Percentiles rank a stretch among this genome's conserved stretches.
Evolutionary conservation across 92 coral and sea anemone species (phyloP).

Genomic region (Actinernus sp.): DNA sequence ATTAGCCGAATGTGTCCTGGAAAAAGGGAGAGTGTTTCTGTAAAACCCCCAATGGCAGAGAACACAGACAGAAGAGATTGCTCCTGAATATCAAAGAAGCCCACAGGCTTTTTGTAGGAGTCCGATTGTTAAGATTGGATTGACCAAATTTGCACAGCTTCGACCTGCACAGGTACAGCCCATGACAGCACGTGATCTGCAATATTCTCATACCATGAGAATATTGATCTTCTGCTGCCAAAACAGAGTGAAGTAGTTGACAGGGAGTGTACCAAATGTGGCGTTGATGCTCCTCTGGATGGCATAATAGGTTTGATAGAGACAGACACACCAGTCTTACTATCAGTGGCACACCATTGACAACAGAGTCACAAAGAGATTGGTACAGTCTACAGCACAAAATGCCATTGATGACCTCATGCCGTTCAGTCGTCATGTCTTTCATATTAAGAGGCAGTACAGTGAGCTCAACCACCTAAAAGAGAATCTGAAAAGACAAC

Average conservation of each 20-base stretch:
- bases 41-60: conserved; percentile 56
- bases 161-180: too few relatives aligned
- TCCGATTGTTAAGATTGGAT: too few relatives aligned
- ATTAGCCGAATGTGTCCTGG: too few relatives aligned
- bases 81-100: too few relatives aligned
- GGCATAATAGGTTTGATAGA: too few relatives aligned
- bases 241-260: conserved; percentile 42
- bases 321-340: conserved; percentile 27
- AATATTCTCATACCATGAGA: conserved; percentile 60
- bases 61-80: conserved; percentile 50
- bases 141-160: too few relatives aligned
- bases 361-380: too few relatives aligned
- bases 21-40: too few relatives aligned
- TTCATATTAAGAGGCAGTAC: conserved; percentile 37
- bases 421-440: conserved; percentile 52
- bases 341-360: too few relatives aligned
- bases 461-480: too few relatives aligned
- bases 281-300: conserved; percentile 41
- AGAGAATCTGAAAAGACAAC: conserved; percentile 22
- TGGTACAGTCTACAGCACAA: conserved; percentile 34
- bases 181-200: too few relatives aligned
- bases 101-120: too few relatives aligned
- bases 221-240: conserved; percentile 59
- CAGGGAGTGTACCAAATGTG: conserved; percentile 60
- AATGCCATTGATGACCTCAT: conserved; percentile 50